phyloP scores from a whole-genome alignment of 92 coral and sea anemone genomes.

The Palythoa grandis region DNA sequence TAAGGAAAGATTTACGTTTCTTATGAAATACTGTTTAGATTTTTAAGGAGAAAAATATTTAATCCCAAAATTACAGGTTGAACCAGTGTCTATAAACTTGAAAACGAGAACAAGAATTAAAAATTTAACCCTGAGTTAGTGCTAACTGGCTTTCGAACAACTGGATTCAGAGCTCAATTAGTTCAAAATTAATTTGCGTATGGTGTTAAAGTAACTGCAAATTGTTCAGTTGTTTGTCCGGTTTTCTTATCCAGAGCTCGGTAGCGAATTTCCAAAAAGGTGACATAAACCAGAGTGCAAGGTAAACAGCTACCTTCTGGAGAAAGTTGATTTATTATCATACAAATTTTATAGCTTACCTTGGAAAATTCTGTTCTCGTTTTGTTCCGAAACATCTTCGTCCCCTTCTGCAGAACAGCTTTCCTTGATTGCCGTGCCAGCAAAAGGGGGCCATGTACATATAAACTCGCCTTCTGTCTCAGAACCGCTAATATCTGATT shows the following conservation, averaged over 20 bases:
- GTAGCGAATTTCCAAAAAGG: background rate
- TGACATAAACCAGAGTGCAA: background rate
- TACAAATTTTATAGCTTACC: conserved; percentile 12
- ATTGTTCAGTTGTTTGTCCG: background rate
- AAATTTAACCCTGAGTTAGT: no score
- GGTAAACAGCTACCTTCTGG: background rate
- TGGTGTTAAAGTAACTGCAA: background rate
- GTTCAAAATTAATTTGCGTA: no score
- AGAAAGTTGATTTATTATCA: background rate
- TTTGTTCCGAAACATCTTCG: background rate
- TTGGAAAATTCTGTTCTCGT: background rate
- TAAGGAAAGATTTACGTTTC: no score
- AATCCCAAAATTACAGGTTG: no score
- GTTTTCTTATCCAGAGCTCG: background rate
- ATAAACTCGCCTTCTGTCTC: conserved; percentile 33
- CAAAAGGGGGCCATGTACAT: conserved; percentile 21
- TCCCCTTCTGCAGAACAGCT: background rate
- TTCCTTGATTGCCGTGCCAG: background rate
- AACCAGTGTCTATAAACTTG: no score
- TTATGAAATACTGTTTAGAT: no score
- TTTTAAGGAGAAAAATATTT: no score
- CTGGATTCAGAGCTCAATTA: no score
- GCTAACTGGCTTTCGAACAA: no score
- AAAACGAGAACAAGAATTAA: no score
- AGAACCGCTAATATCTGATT: conserved; percentile 30